Base-by-base conservation (phyloP, 2,113 vertebrate genomes). In the Acanthochromis polyacanthus region DNA sequence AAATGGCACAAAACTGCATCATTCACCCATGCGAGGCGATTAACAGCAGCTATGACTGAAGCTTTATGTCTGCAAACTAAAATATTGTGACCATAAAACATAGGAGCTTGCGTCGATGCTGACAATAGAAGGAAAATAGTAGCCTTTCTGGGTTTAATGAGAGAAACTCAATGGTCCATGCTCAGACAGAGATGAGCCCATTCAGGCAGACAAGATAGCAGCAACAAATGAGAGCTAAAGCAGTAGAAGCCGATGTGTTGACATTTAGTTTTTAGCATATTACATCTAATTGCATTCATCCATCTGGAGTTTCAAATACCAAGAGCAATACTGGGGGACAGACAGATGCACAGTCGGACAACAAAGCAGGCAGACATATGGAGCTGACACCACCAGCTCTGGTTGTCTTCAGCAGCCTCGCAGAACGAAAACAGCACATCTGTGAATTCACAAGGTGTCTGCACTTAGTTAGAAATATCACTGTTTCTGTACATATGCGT, bases 251-350 rank as follows among this genome's bases (percentile, higher is more conserved):
- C 74, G 57, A 70, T 43, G 64, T 84, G 72, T 85, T 84, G 91
- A 71, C 87, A 89, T 92, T 90, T 90, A 38, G 72, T 75, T 88
- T 80, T 71, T 64, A 78, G 76, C 60, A 55, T 78, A 78, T 88
- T 76, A 86, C 71, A 71, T 73, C 75, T 86, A 80, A 90, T 80
- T 84, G 81, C 80, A 71, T 71, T 78, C 84, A 85, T 89, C 87
- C 88, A 89, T 89, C 85, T 84, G 88, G 73, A 83, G 65, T 69
- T 78, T 80, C 59, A 78, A 71, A 84, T 82, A 85, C 53, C 76
- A 82, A 62, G 67, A 84, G 82, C 65, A 48, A 60, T 81, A 28
- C 55, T 50, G 16, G 23, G 71, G 75, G 55, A 75, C 56, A 66
- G 75, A 69, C 87, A 76, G 76, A 86, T 81, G 85, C 72, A 81